Percentiles rank a stretch among this genome's conserved stretches.
Conservation (phyloP, 2,888 invertebrate genomes). For the Hemistola chrysoprasaria region DNA sequence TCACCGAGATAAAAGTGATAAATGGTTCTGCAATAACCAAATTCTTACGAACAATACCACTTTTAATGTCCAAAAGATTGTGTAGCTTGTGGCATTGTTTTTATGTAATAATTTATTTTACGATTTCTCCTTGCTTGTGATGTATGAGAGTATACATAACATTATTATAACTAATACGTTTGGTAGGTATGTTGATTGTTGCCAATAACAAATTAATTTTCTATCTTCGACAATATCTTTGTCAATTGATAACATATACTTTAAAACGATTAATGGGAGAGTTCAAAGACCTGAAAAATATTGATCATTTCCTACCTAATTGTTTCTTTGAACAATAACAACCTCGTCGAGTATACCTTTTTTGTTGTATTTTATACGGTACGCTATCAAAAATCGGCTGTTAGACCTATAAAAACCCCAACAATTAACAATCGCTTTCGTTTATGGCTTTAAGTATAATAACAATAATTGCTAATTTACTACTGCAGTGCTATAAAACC, state of each 20-base stretch:
- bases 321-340: too few relatives aligned
- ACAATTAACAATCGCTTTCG: slow-evolving; percentile 37
- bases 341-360: too few relatives aligned
- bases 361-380: too few relatives aligned
- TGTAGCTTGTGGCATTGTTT: slow-evolving; percentile 7
- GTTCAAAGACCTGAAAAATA: too few relatives aligned
- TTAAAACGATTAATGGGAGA: too few relatives aligned
- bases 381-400: slow-evolving; percentile 10
- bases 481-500: slow-evolving; percentile 42
- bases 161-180: too few relatives aligned
- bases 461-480: slow-evolving; percentile 47
- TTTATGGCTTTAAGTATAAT: slow-evolving; percentile 41
- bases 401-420: slow-evolving; percentile 28
- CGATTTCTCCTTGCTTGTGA: not conserved
- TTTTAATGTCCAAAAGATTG: slow-evolving; percentile 3
- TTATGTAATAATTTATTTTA: slow-evolving; percentile 2
- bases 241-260: too few relatives aligned
- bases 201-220: too few relatives aligned
- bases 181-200: too few relatives aligned
- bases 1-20: slow-evolving; percentile 41
- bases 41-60: slow-evolving; percentile 17
- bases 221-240: too few relatives aligned
- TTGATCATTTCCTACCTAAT: too few relatives aligned
- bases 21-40: slow-evolving; percentile 11
- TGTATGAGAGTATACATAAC: too few relatives aligned